These are phyloP conservation scores for Charanyca ferruginea DNA, from an alignment of 2,888 invertebrate species.

Conservation along the genomic window DNA sequence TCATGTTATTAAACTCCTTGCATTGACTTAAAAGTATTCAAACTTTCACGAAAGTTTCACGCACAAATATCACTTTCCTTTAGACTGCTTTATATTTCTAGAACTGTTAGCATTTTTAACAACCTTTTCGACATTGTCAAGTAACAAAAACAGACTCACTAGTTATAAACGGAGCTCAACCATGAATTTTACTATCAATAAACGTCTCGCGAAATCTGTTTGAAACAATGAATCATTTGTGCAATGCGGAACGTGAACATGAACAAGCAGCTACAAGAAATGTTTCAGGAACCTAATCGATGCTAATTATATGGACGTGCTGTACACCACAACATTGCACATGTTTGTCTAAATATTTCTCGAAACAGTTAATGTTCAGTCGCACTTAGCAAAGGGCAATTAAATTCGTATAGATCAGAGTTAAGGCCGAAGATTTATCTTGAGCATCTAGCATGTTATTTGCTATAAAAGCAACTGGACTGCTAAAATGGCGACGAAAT, in stretches of 20 bases:
- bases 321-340: constrained; percentile 25
- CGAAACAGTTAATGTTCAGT: constrained; percentile 24
- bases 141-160: constrained; percentile 2
- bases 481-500: constrained; percentile 24
- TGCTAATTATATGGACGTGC: constrained; percentile 35
- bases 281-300: constrained; percentile 42
- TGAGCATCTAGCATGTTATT: constrained; percentile 18
- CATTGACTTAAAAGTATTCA: too few species aligned
- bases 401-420: constrained; percentile 31
- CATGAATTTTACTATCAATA: constrained; percentile 62
- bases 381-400: constrained; percentile 29
- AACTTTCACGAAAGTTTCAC: too few species aligned
- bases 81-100: neutral
- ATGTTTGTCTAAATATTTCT: constrained; percentile 36
- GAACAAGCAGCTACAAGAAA: constrained; percentile 26
- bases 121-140: constrained; percentile 4
- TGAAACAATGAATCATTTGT: constrained; percentile 49
- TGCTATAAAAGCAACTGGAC: constrained; percentile 17
- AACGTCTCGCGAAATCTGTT: constrained; percentile 55
- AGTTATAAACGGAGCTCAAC: constrained; percentile 4
- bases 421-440: constrained; percentile 25
- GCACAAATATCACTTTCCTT: neutral
- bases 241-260: constrained; percentile 56
- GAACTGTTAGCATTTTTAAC: constrained; percentile 2
- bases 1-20: too few species aligned